phyloP scores from a whole-genome alignment of 2,888 invertebrate species.

The Saturnia japonica region DNA sequence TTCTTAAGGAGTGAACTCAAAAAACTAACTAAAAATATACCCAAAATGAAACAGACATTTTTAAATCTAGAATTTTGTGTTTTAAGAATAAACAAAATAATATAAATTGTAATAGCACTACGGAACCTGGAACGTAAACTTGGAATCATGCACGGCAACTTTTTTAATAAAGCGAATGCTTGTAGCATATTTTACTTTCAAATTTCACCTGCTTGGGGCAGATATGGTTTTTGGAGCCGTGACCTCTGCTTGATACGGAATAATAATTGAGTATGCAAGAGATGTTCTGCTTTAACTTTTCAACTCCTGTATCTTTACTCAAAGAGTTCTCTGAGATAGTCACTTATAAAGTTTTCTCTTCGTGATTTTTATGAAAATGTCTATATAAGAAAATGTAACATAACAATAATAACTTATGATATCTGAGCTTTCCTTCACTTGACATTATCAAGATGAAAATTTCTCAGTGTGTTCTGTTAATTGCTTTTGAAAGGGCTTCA shows the following conservation, averaged over 20 bases:
- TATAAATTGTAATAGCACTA: not conserved
- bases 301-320: not conserved
- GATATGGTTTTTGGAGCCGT: constrained; percentile 10
- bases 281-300: constrained; percentile 4
- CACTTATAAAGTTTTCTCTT: not conserved
- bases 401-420: not conserved
- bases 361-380: not conserved
- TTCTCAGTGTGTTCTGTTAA: not conserved
- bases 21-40: too few species aligned
- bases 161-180: constrained; percentile 17
- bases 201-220: constrained; percentile 16
- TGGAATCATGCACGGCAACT: not conserved
- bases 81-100: not conserved
- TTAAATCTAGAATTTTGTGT: too few species aligned
- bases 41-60: too few species aligned
- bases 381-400: not conserved
- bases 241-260: constrained; percentile 13
- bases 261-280: constrained; percentile 15
- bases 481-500: too few species aligned
- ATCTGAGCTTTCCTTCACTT: not conserved
- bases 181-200: constrained; percentile 18
- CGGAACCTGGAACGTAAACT: not conserved
- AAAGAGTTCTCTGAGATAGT: not conserved
- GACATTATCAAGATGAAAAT: not conserved
- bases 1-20: too few species aligned